Percentiles rank a stretch among this genome's conserved stretches.
Conservation (phyloP, 2,797 vertebrate species). For the Dallia pectoralis region DNA sequence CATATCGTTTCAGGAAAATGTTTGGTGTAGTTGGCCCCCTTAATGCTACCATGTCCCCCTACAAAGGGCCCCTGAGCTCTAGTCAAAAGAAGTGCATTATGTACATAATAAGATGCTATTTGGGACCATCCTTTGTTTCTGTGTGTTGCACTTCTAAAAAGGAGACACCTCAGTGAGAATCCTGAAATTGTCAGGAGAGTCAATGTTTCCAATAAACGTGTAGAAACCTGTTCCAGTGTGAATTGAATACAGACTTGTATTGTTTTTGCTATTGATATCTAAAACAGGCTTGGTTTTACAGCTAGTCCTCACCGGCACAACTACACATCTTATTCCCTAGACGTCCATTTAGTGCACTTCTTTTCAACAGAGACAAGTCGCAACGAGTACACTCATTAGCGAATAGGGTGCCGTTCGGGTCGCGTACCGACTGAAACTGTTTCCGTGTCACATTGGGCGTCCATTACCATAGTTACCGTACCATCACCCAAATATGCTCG, state of each 20-base stretch:
- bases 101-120: neutral
- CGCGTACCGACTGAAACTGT: neutral
- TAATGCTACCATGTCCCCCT: neutral
- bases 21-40: neutral
- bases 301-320: neutral
- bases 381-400: neutral
- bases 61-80: neutral
- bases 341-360: neutral
- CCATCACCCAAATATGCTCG: constrained; percentile 45
- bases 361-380: neutral
- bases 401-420: neutral
- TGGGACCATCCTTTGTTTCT: neutral
- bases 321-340: neutral
- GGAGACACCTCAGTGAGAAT: neutral
- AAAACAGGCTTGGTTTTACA: neutral
- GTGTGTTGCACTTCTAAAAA: neutral
- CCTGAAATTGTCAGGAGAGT: constrained; percentile 1
- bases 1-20: neutral
- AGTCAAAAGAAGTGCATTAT: neutral
- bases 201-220: neutral
- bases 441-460: constrained; percentile 31
- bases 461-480: constrained; percentile 51
- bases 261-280: constrained; percentile 3
- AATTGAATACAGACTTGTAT: neutral
- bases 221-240: neutral